Base-by-base conservation (phyloP, 2,113 vertebrate genomes). In the Choloepus hoffmanni region DNA sequence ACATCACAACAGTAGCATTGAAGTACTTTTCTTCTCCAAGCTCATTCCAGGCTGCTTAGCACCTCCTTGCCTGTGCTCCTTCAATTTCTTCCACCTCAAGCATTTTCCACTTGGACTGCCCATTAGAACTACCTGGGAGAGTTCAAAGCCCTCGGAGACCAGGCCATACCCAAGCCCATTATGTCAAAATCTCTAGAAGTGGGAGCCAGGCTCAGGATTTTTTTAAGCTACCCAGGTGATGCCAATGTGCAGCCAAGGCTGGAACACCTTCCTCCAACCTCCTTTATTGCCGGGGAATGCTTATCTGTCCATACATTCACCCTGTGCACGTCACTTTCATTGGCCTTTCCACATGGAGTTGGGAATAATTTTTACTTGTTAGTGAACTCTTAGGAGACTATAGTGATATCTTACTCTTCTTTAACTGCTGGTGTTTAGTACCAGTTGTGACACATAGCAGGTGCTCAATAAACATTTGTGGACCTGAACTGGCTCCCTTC, bases 401-500 rank as follows among this genome's bases (percentile, higher is more conserved):
- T 0, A 48, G 5, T 53, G 74, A 48, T 45, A 45, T 12, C 24
- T 83, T 68, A 43, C 1, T 70, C 73, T 85, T 77, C 79, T 81
- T 81, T 48, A 72, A 76, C 15, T 89, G 23, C 74, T 83, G 87
- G 36, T 79, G 24, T 88, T 84, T 86, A 81, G 90, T 63, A 72
- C 19, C 93, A 45, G 33, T 67, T 65, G 28, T 84, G 72, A 90
- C 24, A 74, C 68, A 90, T 4, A 55, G 67, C 60, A 67, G 30
- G 94, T 53, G 5, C 26, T 18, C n/a, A 53, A 36, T 48, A 92
- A 68, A 63, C 13, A 73, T 72, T 18, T 77, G 24, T 58, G 58
- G 48, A 77, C 36, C 15, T n/a, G 30, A 89, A 53, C 21, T 50
- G 60, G 45, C 63, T 73, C 45, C 58, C 21, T 73, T 89, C 43